Percentiles rank a stretch among this genome's conserved stretches.
These are phyloP conservation scores for Indri indri DNA, from an alignment of 2,113 vertebrate species.

Conservation along the genomic window DNA sequence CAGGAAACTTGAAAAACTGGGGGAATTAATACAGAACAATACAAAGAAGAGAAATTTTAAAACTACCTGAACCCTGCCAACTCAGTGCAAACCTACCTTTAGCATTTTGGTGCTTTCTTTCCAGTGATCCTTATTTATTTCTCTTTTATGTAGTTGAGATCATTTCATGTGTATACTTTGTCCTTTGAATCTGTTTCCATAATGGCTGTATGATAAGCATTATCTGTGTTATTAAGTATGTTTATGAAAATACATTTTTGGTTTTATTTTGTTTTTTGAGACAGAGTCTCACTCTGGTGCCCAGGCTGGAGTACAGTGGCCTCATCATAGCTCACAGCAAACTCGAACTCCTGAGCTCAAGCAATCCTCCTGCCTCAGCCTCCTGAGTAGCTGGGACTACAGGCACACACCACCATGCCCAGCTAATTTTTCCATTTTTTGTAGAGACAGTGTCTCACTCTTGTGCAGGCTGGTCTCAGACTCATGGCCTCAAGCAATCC, in stretches of 20 bases:
- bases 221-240: not conserved
- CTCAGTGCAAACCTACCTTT: not conserved
- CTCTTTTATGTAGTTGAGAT: not conserved
- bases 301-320: no score
- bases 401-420: no score
- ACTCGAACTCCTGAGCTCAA: no score
- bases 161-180: not conserved
- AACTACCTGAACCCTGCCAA: not conserved
- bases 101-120: not conserved
- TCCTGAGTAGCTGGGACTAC: no score
- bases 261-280: no score
- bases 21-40: not conserved
- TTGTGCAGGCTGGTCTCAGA: no score
- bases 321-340: no score
- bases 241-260: not conserved
- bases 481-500: no score
- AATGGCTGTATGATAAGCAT: not conserved
- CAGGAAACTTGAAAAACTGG: not conserved
- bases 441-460: no score
- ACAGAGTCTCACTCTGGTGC: no score
- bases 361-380: no score
- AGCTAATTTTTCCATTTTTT: no score
- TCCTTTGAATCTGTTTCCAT: conserved; percentile 15
- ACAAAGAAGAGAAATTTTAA: not conserved
- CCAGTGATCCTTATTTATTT: not conserved